phyloP scores from a whole-genome alignment of 2,888 invertebrate genomes.

The Drosophila formosana region DNA sequence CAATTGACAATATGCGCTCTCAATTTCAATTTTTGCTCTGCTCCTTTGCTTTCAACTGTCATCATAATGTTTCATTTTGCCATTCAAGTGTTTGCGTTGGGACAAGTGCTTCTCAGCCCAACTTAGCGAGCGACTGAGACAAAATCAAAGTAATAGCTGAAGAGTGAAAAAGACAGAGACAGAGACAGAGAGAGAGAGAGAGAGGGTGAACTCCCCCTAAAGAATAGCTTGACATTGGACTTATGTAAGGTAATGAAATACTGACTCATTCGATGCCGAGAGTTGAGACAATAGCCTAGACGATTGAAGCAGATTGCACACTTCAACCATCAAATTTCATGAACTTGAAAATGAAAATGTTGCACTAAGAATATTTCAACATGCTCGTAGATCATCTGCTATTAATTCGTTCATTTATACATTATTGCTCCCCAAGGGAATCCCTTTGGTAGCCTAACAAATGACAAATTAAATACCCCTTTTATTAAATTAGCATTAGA shows the following conservation, averaged over 20 bases:
- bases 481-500: too few relatives aligned
- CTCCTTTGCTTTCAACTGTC: conserved; percentile 45
- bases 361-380: conserved; percentile 13
- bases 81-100: conserved; percentile 54
- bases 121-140: not conserved
- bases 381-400: not conserved
- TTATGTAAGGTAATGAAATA: conserved; percentile 46
- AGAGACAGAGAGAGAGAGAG: not conserved
- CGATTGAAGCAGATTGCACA: conserved; percentile 15
- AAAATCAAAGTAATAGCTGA: not conserved
- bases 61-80: conserved; percentile 66
- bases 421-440: too few relatives aligned
- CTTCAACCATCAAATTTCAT: conserved; percentile 23
- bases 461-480: too few relatives aligned
- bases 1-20: conserved; percentile 56
- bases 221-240: conserved; percentile 26
- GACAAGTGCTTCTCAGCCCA: conserved; percentile 40
- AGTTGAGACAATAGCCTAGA: not conserved
- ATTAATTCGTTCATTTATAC: not conserved
- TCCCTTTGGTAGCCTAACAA: too few relatives aligned
- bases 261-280: conserved; percentile 24
- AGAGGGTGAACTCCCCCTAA: not conserved
- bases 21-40: conserved; percentile 64
- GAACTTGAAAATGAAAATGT: conserved; percentile 24
- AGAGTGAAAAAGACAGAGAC: conserved; percentile 2